Conservation (phyloP, 2,797 vertebrate genomes). For the Anisognathus igniventris region DNA sequence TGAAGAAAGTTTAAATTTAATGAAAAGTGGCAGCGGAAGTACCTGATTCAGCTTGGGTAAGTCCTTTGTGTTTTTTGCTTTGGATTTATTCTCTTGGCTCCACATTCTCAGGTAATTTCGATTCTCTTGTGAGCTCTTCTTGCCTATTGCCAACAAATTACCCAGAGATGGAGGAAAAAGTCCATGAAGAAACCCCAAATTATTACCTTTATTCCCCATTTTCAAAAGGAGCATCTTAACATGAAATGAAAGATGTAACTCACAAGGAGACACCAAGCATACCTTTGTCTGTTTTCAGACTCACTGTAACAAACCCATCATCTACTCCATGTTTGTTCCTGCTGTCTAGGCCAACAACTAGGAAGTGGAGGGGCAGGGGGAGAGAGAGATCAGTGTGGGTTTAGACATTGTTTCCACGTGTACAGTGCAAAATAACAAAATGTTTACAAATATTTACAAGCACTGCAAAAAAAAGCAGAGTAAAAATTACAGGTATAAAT, state of each 20-base stretch:
- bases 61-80: slow-evolving; percentile 84
- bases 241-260: not conserved
- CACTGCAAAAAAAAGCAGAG: not conserved
- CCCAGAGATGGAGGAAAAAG: not conserved
- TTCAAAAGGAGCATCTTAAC: not conserved
- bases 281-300: slow-evolving; percentile 93
- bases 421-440: not conserved
- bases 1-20: not conserved
- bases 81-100: slow-evolving; percentile 88
- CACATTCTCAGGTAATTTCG: slow-evolving; percentile 90
- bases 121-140: slow-evolving; percentile 88
- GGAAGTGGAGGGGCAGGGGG: not conserved
- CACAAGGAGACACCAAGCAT: not conserved
- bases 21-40: not conserved
- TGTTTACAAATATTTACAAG: not conserved
- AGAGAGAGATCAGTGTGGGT: slow-evolving; percentile 8
- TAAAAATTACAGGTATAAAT: not conserved
- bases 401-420: not conserved
- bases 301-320: slow-evolving; percentile 92
- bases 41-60: slow-evolving; percentile 94
- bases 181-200: not conserved
- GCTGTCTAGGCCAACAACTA: slow-evolving; percentile 81
- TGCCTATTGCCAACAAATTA: slow-evolving; percentile 71
- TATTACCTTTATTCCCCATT: not conserved
- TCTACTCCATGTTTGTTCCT: slow-evolving; percentile 83